A percentile compares a stretch with the other conserved stretches of the same genome.
These are phyloP conservation scores for Nycticorax nycticorax DNA, from an alignment of 2,113 vertebrate species.

Conservation along the genomic window DNA sequence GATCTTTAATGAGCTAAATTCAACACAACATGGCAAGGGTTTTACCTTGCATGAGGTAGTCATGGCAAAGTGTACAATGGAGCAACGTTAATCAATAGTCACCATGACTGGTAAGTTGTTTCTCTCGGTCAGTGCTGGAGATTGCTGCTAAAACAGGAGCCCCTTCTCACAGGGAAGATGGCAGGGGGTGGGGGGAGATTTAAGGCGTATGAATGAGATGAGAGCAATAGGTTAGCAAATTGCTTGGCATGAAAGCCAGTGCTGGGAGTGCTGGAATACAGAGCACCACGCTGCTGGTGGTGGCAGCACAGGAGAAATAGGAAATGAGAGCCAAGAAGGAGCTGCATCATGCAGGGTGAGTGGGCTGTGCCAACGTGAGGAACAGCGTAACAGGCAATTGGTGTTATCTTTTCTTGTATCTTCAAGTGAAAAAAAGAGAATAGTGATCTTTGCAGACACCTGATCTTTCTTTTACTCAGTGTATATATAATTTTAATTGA, in stretches of 20 bases:
- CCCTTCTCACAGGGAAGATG: neutral
- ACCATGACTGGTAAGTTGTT: neutral
- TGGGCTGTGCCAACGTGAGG: neutral
- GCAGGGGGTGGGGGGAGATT: neutral
- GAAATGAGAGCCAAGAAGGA: neutral
- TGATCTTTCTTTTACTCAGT: neutral
- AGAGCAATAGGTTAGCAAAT: neutral
- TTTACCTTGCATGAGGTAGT: neutral
- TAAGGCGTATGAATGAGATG: neutral
- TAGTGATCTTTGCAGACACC: neutral
- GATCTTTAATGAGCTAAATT: neutral
- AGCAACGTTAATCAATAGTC: neutral
- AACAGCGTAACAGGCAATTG: rapidly evolving
- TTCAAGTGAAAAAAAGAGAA: neutral
- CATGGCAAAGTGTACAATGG: neutral
- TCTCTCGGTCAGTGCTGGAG: neutral
- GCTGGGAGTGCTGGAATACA: neutral
- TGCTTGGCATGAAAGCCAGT: neutral
- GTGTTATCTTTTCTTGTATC: neutral
- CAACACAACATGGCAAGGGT: neutral
- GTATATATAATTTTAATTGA: neutral
- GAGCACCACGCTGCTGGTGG: neutral
- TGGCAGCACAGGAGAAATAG: neutral
- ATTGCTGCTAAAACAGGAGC: neutral
- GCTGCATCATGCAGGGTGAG: neutral